phyloP scores from a whole-genome alignment of 2,113 vertebrate genomes.

The Solenodon paradoxus region DNA sequence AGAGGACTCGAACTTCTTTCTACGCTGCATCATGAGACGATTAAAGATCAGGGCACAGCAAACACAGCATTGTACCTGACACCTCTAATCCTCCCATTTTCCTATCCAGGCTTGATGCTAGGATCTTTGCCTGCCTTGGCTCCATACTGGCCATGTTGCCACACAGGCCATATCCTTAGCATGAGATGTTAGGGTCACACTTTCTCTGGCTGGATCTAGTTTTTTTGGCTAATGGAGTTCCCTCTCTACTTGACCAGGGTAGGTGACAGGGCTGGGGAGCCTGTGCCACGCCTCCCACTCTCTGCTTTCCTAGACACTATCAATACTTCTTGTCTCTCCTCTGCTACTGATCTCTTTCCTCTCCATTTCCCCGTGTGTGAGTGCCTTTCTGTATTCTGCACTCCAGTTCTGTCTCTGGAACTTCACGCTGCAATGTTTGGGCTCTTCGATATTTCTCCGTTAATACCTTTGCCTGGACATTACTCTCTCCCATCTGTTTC shows the following conservation, averaged over 20 bases:
- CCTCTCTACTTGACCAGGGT: neutral
- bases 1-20: neutral
- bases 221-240: neutral
- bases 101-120: neutral
- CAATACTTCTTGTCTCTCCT: neutral
- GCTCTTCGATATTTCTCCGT: neutral
- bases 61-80: neutral
- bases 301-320: neutral
- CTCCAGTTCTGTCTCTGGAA: neutral
- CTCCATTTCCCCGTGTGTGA: neutral
- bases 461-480: neutral
- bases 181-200: neutral
- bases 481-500: neutral
- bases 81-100: neutral
- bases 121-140: neutral
- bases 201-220: neutral
- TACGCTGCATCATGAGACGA: neutral
- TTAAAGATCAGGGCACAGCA: neutral
- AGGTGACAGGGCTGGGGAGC: neutral
- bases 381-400: neutral
- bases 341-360: rapidly evolving
- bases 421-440: rapidly evolving
- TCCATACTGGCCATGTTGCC: too few relatives aligned
- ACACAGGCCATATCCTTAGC: neutral
- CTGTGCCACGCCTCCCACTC: neutral